Conservation (phyloP, 2,113 vertebrate genomes). For the Anguilla rostrata region DNA sequence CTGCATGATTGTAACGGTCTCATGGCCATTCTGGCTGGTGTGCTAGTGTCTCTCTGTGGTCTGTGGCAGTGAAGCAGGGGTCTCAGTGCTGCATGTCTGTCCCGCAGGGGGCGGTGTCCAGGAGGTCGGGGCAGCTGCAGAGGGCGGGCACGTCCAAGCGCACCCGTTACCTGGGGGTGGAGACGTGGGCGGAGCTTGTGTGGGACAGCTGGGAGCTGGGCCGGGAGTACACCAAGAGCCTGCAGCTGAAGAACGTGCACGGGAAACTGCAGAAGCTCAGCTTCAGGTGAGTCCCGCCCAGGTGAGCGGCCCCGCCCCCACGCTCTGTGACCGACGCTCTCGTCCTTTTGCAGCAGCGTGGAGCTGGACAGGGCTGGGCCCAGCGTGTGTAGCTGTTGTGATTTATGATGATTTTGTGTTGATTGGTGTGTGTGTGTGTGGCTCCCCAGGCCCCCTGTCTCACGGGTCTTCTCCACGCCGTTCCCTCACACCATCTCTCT, state of each 20-base stretch:
- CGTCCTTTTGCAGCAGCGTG: no score
- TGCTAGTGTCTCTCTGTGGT: neutral
- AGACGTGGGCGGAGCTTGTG: constrained; percentile 71
- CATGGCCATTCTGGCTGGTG: neutral
- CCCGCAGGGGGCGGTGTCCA: neutral
- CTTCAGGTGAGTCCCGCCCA: constrained; percentile 68
- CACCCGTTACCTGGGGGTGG: constrained; percentile 75
- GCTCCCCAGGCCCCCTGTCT: constrained; percentile 75
- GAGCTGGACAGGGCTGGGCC: no score
- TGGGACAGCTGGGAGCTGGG: constrained; percentile 85
- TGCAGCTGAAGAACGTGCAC: constrained; percentile 81
- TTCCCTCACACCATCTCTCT: constrained; percentile 74
- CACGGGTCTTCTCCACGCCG: constrained; percentile 76
- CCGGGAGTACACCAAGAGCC: constrained; percentile 74
- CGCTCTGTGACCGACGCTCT: no score
- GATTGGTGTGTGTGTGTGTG: constrained; percentile 5
- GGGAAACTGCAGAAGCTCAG: constrained; percentile 80
- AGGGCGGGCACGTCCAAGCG: constrained; percentile 59
- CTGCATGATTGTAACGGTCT: neutral
- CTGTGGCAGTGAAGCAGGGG: neutral
- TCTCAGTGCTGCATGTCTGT: neutral
- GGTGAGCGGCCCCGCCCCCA: neutral
- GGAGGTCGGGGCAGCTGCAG: constrained; percentile 15
- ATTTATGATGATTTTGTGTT: no score
- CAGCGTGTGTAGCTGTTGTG: no score